Percentiles rank a stretch among this genome's conserved stretches.
These are phyloP conservation scores for Drosophila ambigua DNA, from an alignment of 1,140 invertebrate genomes.

Conservation along the genomic window DNA sequence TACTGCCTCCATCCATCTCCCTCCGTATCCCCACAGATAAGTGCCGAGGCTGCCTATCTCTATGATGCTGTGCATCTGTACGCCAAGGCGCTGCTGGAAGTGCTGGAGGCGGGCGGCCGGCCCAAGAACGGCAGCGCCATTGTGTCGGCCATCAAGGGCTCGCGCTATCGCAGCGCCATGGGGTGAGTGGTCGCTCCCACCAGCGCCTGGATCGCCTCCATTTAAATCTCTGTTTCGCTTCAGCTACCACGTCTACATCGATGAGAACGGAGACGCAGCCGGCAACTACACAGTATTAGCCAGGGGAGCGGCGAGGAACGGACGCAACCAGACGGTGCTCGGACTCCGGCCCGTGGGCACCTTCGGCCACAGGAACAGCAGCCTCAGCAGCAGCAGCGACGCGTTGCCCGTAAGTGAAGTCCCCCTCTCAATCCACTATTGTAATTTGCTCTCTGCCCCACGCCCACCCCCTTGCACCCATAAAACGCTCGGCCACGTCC, in stretches of 20 bases:
- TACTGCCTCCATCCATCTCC: conserved; percentile 1
- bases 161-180: conserved; percentile 92
- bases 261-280: conserved; percentile 96
- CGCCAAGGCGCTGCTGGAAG: conserved; percentile 89
- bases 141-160: conserved; percentile 88
- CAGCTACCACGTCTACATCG: conserved; percentile 95
- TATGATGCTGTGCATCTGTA: conserved; percentile 95
- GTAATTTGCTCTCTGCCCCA: conserved; percentile 34
- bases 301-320: conserved; percentile 62
- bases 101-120: conserved; percentile 87
- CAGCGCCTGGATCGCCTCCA: conserved; percentile 7
- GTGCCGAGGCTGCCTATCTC: conserved; percentile 94
- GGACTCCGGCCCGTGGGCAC: conserved; percentile 91
- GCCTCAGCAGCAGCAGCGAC: conserved; percentile 81
- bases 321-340: conserved; percentile 84
- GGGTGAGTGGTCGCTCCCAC: conserved; percentile 86
- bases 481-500: conserved; percentile 27
- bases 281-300: conserved; percentile 97
- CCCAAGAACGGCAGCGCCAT: conserved; percentile 90
- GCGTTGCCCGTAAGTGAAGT: conserved; percentile 86
- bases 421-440: background rate
- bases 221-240: conserved; percentile 8
- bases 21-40: conserved; percentile 86
- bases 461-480: background rate
- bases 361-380: conserved; percentile 85